Base-by-base conservation (phyloP, 1,140 invertebrate species). In the Drosophila repleta region DNA sequence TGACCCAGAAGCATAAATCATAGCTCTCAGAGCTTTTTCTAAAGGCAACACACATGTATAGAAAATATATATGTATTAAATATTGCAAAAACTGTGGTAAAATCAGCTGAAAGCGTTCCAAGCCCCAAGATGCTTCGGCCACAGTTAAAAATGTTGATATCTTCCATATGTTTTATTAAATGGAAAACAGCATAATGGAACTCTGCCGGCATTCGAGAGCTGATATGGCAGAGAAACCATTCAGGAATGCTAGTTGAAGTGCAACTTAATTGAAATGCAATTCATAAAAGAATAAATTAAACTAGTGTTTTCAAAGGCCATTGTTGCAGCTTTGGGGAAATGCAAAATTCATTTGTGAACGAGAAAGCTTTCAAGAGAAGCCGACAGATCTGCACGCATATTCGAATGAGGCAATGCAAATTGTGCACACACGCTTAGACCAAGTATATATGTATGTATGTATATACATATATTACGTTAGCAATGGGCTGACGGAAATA, bases 1-100 rank as follows among this genome's bases (percentile, higher is more conserved):
- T 87, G 82, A 87, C 82, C 82, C 82, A 87, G 75, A 87, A 88
- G 71, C 82, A 87, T 87, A 87, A 83, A 88, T 87, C 82, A 87
- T 88, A 87, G 79, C 71, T 79, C 26, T 79, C 74, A 82, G 67
- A 67, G 70, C 65, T 49, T 39, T 55, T 58, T 53, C 62, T 43
- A 35, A 78, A 77, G 61, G 74, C 74, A 68, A 67, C n/a, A 65
- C 76, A 56, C 70, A 17, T 32, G 8, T 11, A 4, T 63, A 64
- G 71, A 5, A 11, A 20, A 13, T 13, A 4, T 21, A 6, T 17
- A 15, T 8, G 18, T 63, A 29, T 35, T 35, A 1, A 43, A 17
- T 43, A 43, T 43, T 7, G 39, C 39, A 46, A 61, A 70, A 32
- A 62, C 41, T 71, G 45, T 71, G 26, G 26, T 45, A 66, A 11